A percentile compares a stretch with the other conserved stretches of the same genome.
These are phyloP conservation scores for Latrodectus geometricus DNA, from an alignment of 1,140 invertebrate genomes.

Conservation along the genomic window DNA sequence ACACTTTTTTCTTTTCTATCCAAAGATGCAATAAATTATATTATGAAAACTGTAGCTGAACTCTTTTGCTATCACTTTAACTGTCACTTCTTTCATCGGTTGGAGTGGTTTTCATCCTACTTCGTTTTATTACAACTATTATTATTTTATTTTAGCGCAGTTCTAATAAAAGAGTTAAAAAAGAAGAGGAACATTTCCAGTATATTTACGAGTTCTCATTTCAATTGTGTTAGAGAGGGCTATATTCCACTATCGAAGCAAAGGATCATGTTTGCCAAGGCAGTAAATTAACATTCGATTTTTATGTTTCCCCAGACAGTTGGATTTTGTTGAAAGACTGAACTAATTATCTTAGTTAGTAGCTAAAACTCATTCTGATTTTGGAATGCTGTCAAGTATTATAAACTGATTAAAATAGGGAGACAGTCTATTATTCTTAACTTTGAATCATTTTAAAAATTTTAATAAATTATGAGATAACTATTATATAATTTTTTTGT, in stretches of 20 bases:
- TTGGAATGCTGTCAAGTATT: background rate
- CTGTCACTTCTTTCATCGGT: slow-evolving; percentile 41
- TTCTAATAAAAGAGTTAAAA: slow-evolving; percentile 7
- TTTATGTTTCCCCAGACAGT: slow-evolving; percentile 15
- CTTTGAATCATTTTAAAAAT: no score
- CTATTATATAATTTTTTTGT: no score
- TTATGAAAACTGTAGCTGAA: slow-evolving; percentile 6
- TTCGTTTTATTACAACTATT: slow-evolving; percentile 45
- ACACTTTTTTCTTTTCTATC: slow-evolving; percentile 11
- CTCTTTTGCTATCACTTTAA: slow-evolving; percentile 53
- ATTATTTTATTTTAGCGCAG: slow-evolving; percentile 43
- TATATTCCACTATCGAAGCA: background rate
- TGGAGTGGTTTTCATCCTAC: slow-evolving; percentile 30
- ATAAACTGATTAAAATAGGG: background rate
- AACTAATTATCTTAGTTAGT: background rate
- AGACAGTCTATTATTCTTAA: background rate
- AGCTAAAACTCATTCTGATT: background rate
- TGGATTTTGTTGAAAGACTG: background rate
- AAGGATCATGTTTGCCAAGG: background rate
- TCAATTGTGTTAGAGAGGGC: background rate
- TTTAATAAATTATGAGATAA: no score
- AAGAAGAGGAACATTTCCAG: background rate
- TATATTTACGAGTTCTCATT: slow-evolving; percentile 25
- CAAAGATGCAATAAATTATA: slow-evolving; percentile 40
- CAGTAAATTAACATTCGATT: slow-evolving; percentile 37